A percentile compares a stretch with the other conserved stretches of the same genome.
phyloP scores from a whole-genome alignment of 2,888 invertebrate species.

The Rhyacophila evoluta region DNA sequence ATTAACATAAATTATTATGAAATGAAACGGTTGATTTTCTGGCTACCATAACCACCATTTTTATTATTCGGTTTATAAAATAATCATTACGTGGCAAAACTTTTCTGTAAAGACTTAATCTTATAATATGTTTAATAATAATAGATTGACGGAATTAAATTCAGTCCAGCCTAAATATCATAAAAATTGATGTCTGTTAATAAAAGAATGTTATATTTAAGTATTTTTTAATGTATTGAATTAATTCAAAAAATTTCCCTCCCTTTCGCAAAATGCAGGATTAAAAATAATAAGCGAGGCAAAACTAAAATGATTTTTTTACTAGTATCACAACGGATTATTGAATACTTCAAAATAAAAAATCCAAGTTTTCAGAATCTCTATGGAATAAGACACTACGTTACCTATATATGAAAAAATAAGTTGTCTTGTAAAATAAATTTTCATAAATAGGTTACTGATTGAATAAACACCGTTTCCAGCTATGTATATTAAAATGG shows the following conservation, averaged over 20 bases:
- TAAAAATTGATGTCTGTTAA: slow-evolving; percentile 11
- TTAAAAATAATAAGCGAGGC: neutral
- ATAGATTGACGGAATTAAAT: slow-evolving; percentile 1
- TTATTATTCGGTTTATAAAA: neutral
- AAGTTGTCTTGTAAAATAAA: too few relatives aligned
- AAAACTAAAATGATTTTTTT: too few relatives aligned
- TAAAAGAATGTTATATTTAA: neutral
- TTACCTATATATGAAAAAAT: too few relatives aligned
- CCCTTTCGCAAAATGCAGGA: neutral
- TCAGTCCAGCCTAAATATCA: slow-evolving; percentile 24
- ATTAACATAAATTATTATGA: neutral
- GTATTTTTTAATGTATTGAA: neutral
- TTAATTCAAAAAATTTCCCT: neutral
- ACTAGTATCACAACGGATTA: too few relatives aligned
- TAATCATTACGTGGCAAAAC: neutral
- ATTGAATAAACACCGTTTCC: too few relatives aligned
- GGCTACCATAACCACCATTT: neutral
- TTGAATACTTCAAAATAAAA: too few relatives aligned
- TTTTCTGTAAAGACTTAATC: neutral
- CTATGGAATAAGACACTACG: too few relatives aligned
- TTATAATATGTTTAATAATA: neutral
- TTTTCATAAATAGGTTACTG: too few relatives aligned
- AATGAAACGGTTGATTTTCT: neutral
- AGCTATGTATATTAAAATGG: too few relatives aligned
- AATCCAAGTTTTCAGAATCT: too few relatives aligned